Evolutionary conservation across 2,113 vertebrate species (phyloP), one percentile per base, ranked within the genome.

Genomic region (Empidonax alnorum): DNA sequence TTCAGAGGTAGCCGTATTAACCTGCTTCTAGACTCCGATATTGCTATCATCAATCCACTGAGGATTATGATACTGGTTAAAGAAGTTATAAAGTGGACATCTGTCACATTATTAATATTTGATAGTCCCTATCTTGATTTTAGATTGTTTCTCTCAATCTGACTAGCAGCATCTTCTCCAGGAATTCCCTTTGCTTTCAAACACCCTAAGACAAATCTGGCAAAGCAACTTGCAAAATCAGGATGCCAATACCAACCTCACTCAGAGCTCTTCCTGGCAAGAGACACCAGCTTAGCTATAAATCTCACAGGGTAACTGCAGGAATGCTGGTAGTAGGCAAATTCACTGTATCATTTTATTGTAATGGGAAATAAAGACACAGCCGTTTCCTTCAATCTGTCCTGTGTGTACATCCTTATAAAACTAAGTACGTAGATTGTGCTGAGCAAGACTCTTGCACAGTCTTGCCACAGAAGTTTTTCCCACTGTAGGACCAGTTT

Each of bases 121-220:
- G 1, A 56, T 35, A 46, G 10, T 9, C 44, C 41, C 71, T 58
- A 52, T n/a, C 31, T 39, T 75, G 19, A 55, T 84, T 74, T 90
- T 58, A 23, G 5, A 75, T 7, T 41, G 14, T 52, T 84, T 89
- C 42, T 41, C 39, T 81, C 42, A 67, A 62, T 65, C 18, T 31
- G 49, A 68, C 31, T 49, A 35, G 69, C 25, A 63, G 33, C 21
- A 75, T 65, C 65, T 87, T 91, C 55, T 56, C 52, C 61, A 42
- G 24, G 41, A 89, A 84, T 66, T 86, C 17, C 10, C 37, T 67
- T 89, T 94, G 89, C 91, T 95, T 94, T 71, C 65, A 89, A 87
- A 88, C 21, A 74, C 39, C 42, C 3, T 25, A 80, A 55, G 52
- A 25, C 25, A 93, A 91, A 91, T 50, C 50, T 71, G 73, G 81